Base-by-base conservation (phyloP, 2,797 vertebrate genomes). In the Sebastes ruberrimus region DNA sequence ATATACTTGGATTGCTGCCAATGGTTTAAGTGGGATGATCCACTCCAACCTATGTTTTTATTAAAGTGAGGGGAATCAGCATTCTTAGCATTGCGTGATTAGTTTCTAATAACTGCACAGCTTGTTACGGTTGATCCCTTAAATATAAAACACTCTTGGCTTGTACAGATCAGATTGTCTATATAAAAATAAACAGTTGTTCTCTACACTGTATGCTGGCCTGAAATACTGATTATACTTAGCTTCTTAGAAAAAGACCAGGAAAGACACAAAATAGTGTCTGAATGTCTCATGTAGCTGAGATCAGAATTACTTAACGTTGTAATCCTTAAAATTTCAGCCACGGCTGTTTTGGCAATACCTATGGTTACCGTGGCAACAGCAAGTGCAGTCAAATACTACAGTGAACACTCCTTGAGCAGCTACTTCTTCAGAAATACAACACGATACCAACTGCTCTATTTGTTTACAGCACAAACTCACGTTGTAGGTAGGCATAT, bases 101-200 rank as follows among this genome's bases (percentile, higher is more conserved):
- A 9, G 10, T 71, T 69, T 74, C 56, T 60, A 78, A 73, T 76
- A 74, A 64, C 30, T 73, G 46, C 10, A 64, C 32, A 66, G 25
- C 6, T n/a, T 70, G 23, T 66, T 28, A 62, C 25, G 33, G 27
- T 28, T 70, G 49, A 69, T 46, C 6, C 22, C 18, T 57, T 35
- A 72, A 23, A 81, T 72, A 74, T 74, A 57, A 87, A 82, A 84
- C 71, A 66, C 56, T 72, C 25, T 74, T 30, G 42, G 18, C 49
- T 71, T 87, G 33, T 74, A 80, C 57, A 84, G 14, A 64, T 18
- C 3, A 49, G 46, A 49, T 53, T 16, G 7, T 73, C 14, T 57
- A 49, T 62, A 60, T 61, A 23, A 55, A 76, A 64, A 60, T 9
- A 71, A 55, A 71, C 38, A 63, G 5, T 49, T 70, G 8, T 33